A percentile compares a stretch with the other conserved stretches of the same genome.
Conservation (phyloP, 1,140 invertebrate genomes). For the Penaeus vannamei region DNA sequence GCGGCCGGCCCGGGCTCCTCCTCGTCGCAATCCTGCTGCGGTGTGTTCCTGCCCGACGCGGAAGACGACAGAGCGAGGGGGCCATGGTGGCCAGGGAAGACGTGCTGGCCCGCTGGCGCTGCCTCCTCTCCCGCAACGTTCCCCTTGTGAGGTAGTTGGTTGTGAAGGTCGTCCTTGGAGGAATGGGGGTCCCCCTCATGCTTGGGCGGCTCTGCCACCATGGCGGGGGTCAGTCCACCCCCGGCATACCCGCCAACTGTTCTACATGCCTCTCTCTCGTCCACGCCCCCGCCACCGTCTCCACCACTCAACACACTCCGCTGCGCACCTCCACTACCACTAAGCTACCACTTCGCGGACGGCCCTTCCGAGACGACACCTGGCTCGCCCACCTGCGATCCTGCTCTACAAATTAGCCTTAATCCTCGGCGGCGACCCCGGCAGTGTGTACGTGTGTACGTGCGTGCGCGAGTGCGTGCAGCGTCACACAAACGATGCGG, state of each 20-base stretch:
- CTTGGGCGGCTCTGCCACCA: constrained; percentile 56
- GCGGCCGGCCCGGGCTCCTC: neutral
- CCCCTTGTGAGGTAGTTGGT: constrained; percentile 35
- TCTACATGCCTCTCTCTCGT: constrained; percentile 41
- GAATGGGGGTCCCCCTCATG: constrained; percentile 49
- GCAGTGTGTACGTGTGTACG: constrained; percentile 18
- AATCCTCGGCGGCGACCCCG: neutral
- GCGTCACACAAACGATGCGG: no score
- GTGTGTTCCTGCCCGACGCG: neutral
- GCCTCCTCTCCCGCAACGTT: constrained; percentile 5
- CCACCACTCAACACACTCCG: constrained; percentile 7
- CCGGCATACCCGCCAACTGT: constrained; percentile 48
- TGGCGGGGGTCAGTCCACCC: constrained; percentile 61
- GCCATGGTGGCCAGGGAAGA: constrained; percentile 31
- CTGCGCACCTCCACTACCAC: constrained; percentile 30
- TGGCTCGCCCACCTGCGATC: no score
- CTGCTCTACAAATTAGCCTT: neutral
- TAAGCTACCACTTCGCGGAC: constrained; percentile 19
- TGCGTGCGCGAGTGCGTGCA: constrained; percentile 23
- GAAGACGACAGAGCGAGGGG: constrained; percentile 39
- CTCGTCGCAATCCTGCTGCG: constrained; percentile 14
- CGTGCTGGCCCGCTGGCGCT: constrained; percentile 16
- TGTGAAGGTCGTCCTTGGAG: constrained; percentile 56
- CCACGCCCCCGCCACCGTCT: no score
- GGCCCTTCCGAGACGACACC: no score